phyloP scores from a whole-genome alignment of 2,888 invertebrate species.

The Orthosia gothica region DNA sequence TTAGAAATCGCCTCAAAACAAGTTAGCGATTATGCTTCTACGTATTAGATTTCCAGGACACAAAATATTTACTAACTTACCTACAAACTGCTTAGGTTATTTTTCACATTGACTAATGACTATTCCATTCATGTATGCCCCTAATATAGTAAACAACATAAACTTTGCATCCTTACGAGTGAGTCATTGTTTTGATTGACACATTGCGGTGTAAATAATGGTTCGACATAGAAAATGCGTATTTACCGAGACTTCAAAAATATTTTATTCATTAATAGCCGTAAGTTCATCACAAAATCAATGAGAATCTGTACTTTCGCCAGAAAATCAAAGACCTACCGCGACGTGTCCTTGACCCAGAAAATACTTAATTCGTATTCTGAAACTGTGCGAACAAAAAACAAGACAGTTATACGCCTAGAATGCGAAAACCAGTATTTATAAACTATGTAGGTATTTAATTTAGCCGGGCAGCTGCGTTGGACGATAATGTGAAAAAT shows the following conservation, averaged over 20 bases:
- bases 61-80: not conserved
- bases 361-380: slow-evolving; percentile 23
- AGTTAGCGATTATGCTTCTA: not conserved
- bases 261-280: not conserved
- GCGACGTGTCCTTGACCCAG: slow-evolving; percentile 56
- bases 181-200: slow-evolving; percentile 12
- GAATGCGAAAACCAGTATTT: slow-evolving; percentile 54
- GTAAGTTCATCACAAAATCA: slow-evolving; percentile 2
- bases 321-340: not conserved
- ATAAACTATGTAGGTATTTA: slow-evolving; percentile 59
- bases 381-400: slow-evolving; percentile 15
- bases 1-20: not conserved
- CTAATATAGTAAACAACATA: slow-evolving; percentile 4
- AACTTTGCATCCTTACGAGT: not conserved
- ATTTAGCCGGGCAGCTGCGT: slow-evolving; percentile 63
- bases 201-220: not conserved
- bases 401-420: slow-evolving; percentile 15
- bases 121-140: slow-evolving; percentile 7
- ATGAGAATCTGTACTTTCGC: not conserved
- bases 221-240: not conserved
- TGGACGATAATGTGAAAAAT: slow-evolving; percentile 53
- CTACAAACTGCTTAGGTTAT: not conserved
- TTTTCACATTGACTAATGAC: not conserved
- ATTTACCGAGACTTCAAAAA: not conserved
- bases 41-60: not conserved